Evolutionary conservation across 2,888 invertebrate genomes (phyloP).

Genomic region (Phrixothrix hirtus): DNA sequence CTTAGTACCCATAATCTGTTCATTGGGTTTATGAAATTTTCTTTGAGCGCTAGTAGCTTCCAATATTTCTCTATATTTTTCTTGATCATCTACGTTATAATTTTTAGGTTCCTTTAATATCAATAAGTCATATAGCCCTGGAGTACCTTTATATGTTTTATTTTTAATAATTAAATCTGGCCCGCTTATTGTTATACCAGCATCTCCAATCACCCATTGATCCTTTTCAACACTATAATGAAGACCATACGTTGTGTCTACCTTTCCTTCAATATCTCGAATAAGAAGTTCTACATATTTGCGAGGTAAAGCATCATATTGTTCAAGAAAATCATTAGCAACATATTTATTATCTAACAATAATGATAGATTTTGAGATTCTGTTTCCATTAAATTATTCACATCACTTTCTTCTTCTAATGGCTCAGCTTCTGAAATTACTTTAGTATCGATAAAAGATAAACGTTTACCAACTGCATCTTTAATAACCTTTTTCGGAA

Average conservation of each 20-base stretch:
- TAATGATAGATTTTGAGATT: too few species aligned
- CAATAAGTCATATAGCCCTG: too few species aligned
- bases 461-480: too few species aligned
- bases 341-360: background rate
- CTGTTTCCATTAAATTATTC: too few species aligned
- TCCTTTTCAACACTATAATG: background rate
- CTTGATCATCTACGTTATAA: constrained; percentile 18
- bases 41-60: constrained; percentile 16
- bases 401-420: too few species aligned
- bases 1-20: constrained; percentile 9
- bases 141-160: constrained; percentile 23
- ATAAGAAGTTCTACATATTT: background rate
- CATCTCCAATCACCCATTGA: constrained; percentile 4
- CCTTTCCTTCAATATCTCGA: background rate
- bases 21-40: constrained; percentile 10
- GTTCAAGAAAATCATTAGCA: constrained; percentile 3
- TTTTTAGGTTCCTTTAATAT: constrained; percentile 17
- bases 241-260: constrained; percentile 5
- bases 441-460: too few species aligned
- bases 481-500: too few species aligned
- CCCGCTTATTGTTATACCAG: background rate
- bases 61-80: constrained; percentile 22
- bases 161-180: constrained; percentile 15
- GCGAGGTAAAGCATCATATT: constrained; percentile 3
- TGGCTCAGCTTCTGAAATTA: too few species aligned